Evolutionary conservation across 2,113 vertebrate species (phyloP).

Genomic region (Malurus melanocephalus): DNA sequence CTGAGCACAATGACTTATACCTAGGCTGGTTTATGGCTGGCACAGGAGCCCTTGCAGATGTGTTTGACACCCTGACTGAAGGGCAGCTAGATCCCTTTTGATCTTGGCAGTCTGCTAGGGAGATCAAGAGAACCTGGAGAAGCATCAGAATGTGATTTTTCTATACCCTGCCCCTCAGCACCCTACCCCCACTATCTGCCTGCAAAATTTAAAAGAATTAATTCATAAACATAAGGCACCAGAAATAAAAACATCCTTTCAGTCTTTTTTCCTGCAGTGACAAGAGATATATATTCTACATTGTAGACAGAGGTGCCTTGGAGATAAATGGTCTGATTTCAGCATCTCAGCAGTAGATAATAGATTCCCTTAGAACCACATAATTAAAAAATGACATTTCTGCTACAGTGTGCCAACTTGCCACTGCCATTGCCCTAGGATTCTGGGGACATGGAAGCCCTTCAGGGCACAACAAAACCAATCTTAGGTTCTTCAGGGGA

Average conservation of each 20-base stretch:
- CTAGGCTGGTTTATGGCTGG: background rate
- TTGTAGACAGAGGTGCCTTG: constrained; percentile 64
- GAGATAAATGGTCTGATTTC: constrained; percentile 76
- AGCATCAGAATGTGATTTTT: background rate
- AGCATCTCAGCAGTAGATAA: constrained; percentile 70
- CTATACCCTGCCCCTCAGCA: background rate
- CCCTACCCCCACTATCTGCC: background rate
- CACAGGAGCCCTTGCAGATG: background rate
- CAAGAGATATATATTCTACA: constrained; percentile 68
- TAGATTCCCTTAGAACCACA: constrained; percentile 73
- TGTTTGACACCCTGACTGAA: background rate
- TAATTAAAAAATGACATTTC: constrained; percentile 78
- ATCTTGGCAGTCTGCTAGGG: background rate
- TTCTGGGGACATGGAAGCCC: constrained; percentile 20
- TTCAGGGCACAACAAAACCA: constrained; percentile 52
- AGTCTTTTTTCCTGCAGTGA: constrained; percentile 66
- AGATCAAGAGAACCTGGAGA: background rate
- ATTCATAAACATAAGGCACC: constrained; percentile 62
- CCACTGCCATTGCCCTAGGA: constrained; percentile 25
- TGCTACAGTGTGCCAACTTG: constrained; percentile 53
- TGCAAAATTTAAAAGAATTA: constrained; percentile 42
- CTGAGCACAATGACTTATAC: background rate
- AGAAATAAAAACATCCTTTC: constrained; percentile 70
- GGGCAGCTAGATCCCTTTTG: background rate
- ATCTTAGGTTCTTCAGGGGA: constrained; percentile 31